Percentiles rank a stretch among this genome's conserved stretches.
Conservation (phyloP, 2,888 invertebrate species). For the Automeris io region DNA sequence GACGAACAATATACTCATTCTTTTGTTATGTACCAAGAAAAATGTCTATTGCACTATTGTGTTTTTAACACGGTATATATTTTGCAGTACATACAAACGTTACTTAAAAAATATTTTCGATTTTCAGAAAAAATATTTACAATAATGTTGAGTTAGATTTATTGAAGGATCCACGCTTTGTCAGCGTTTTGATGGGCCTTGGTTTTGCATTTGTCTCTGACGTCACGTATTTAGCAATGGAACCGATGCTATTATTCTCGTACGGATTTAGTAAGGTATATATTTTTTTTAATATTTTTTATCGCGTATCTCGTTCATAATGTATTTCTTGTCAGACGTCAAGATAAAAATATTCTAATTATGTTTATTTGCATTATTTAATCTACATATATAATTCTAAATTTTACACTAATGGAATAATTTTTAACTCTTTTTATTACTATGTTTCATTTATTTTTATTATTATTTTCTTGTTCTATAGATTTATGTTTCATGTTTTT, state of each 20-base stretch:
- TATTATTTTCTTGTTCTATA: too few relatives aligned
- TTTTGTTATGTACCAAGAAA: neutral
- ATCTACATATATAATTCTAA: too few relatives aligned
- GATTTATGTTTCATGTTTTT: too few relatives aligned
- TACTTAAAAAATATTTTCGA: neutral
- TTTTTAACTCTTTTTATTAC: too few relatives aligned
- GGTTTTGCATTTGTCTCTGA: constrained; percentile 80
- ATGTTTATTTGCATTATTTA: too few relatives aligned
- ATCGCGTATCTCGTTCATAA: neutral
- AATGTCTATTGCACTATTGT: neutral
- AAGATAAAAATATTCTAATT: too few relatives aligned
- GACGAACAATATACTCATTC: neutral
- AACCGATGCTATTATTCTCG: constrained; percentile 79
- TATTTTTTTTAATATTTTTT: constrained; percentile 1
- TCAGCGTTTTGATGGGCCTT: constrained; percentile 69
- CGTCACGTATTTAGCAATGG: constrained; percentile 78
- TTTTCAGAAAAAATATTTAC: constrained; percentile 61
- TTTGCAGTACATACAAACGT: neutral
- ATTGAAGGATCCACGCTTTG: constrained; percentile 54
- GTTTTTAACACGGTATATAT: neutral
- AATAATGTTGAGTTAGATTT: constrained; percentile 63
- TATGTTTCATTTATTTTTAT: too few relatives aligned
- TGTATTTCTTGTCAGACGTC: neutral
- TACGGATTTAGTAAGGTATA: constrained; percentile 70
- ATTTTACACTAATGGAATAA: too few relatives aligned